These are phyloP conservation scores for Scolopax mira DNA, from an alignment of 2,113 vertebrate genomes.

Conservation along the genomic window DNA sequence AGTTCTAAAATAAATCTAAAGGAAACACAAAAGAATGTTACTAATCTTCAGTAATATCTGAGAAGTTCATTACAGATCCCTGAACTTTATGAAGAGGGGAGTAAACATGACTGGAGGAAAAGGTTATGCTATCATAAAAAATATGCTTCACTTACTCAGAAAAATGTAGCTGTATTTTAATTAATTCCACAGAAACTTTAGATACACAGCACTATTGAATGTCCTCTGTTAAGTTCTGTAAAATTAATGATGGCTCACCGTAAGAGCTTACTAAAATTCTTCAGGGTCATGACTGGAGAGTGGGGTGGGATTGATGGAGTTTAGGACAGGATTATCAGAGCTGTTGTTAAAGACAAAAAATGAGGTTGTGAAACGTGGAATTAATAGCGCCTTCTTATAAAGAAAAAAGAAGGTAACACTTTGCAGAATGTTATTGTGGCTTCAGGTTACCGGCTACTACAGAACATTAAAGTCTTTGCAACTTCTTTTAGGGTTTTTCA, in stretches of 20 bases:
- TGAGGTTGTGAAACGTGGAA: background rate
- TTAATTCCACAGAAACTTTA: background rate
- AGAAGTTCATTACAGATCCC: background rate
- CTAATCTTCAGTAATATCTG: background rate
- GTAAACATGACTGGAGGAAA: background rate
- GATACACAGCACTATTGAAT: background rate
- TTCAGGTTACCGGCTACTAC: background rate
- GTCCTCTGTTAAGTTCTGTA: background rate
- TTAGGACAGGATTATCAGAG: background rate
- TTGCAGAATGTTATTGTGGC: background rate
- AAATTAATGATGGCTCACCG: constrained; percentile 35
- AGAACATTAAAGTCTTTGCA: background rate
- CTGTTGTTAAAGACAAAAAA: background rate
- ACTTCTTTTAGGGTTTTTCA: background rate
- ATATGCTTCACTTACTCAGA: background rate
- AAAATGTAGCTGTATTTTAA: background rate
- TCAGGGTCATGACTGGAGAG: background rate
- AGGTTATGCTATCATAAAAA: background rate
- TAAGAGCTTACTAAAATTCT: background rate
- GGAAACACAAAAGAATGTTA: background rate
- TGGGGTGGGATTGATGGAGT: background rate
- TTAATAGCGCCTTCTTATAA: background rate
- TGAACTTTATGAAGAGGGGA: constrained; percentile 25
- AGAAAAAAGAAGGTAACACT: background rate
- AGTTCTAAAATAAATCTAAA: background rate